Conservation (phyloP, 2,888 invertebrate genomes). For the Linnaemya vulpina region DNA sequence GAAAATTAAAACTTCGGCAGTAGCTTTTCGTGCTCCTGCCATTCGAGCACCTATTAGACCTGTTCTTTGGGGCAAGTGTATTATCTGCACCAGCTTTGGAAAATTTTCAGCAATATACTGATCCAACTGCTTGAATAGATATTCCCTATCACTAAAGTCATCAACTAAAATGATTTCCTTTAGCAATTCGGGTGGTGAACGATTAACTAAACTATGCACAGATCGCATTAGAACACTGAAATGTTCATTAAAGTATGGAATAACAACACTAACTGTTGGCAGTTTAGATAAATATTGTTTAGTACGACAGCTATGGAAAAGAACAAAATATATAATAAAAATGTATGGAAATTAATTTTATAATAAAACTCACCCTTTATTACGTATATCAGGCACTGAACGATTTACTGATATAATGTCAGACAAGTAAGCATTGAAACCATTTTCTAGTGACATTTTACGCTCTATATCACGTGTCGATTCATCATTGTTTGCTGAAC, state of each 20-base stretch:
- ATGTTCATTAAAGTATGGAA: slow-evolving; percentile 97
- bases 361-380: slow-evolving; percentile 84
- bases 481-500: slow-evolving; percentile 86
- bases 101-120: slow-evolving; percentile 88
- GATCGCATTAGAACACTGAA: slow-evolving; percentile 93
- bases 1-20: slow-evolving; percentile 92
- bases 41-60: slow-evolving; percentile 95
- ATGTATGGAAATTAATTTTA: no score
- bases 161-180: slow-evolving; percentile 96
- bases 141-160: slow-evolving; percentile 91
- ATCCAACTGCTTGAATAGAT: slow-evolving; percentile 89
- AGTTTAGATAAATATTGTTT: slow-evolving; percentile 79
- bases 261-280: slow-evolving; percentile 93
- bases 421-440: slow-evolving; percentile 96
- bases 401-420: slow-evolving; percentile 95
- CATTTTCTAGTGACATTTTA: slow-evolving; percentile 91
- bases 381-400: slow-evolving; percentile 90
- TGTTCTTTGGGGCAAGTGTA: slow-evolving; percentile 89
- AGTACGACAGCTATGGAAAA: slow-evolving; percentile 76
- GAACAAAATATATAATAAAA: not conserved
- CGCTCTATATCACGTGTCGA: slow-evolving; percentile 85
- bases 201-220: slow-evolving; percentile 90
- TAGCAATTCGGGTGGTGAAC: slow-evolving; percentile 92
- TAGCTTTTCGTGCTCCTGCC: slow-evolving; percentile 91
- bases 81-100: slow-evolving; percentile 88